Evolutionary conservation across 2,113 vertebrate species (phyloP).

Genomic region (Scomber colias): DNA sequence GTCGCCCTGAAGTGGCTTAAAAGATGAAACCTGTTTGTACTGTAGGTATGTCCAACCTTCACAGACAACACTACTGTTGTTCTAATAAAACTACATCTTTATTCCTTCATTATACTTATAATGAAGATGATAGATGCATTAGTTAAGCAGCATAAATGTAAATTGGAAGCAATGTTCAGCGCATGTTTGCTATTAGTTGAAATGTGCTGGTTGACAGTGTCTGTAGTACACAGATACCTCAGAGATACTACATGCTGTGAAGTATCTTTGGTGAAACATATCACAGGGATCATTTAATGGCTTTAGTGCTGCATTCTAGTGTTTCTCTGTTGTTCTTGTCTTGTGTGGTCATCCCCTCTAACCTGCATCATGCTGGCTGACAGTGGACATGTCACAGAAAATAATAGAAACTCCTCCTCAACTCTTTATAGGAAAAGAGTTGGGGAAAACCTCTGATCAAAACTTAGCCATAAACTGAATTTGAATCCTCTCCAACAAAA

Average conservation of each 20-base stretch:
- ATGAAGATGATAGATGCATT: conserved; percentile 15
- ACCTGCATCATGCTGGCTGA: conserved; percentile 23
- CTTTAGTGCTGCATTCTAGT: conserved; percentile 5
- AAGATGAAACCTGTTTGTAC: conserved; percentile 12
- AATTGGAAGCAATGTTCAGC: conserved; percentile 13
- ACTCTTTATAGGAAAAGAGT: neutral
- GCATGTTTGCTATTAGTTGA: conserved; percentile 1
- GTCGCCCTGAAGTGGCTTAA: neutral
- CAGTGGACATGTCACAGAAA: neutral
- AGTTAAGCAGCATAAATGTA: conserved; percentile 33
- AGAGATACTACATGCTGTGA: neutral
- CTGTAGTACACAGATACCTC: conserved; percentile 16
- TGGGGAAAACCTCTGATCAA: neutral
- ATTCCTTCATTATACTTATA: neutral
- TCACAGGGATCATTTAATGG: conserved; percentile 13
- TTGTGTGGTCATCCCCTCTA: conserved; percentile 1
- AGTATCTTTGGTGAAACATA: neutral
- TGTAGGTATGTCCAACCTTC: conserved; percentile 21
- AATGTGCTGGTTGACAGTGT: conserved; percentile 42
- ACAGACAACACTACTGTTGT: neutral
- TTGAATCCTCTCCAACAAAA: neutral
- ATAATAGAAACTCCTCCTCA: neutral
- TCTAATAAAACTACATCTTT: neutral
- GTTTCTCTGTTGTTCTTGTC: conserved; percentile 9
- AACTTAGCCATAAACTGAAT: neutral